phyloP scores from a whole-genome alignment of 2,888 invertebrate genomes.

The Bibio marci region DNA sequence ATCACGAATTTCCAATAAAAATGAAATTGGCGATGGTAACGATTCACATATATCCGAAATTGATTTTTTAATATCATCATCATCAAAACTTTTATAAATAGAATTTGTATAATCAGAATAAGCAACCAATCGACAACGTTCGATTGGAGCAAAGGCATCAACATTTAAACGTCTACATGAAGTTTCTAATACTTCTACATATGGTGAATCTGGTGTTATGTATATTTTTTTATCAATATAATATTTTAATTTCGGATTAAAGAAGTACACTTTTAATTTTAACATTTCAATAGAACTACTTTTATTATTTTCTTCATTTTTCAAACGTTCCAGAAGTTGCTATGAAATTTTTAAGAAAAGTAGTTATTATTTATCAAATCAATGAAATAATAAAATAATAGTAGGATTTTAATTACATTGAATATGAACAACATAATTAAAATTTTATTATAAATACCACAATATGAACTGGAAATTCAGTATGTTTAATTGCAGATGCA shows the following conservation, averaged over 20 bases:
- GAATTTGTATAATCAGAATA: constrained; percentile 46
- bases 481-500: constrained; percentile 40
- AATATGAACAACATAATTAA: not conserved
- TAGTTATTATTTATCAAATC: too few relatives aligned
- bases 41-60: constrained; percentile 26
- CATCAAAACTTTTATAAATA: constrained; percentile 50
- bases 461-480: constrained; percentile 63
- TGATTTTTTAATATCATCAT: constrained; percentile 30
- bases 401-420: not conserved
- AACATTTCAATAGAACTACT: constrained; percentile 44
- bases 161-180: constrained; percentile 41
- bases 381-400: not conserved
- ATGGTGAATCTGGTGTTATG: constrained; percentile 39
- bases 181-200: constrained; percentile 38
- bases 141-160: constrained; percentile 37
- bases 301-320: constrained; percentile 37
- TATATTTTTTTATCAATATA: constrained; percentile 37
- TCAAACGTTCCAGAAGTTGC: constrained; percentile 30
- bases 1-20: constrained; percentile 46
- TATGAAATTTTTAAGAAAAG: constrained; percentile 1
- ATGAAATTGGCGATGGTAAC: constrained; percentile 26
- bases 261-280: constrained; percentile 45
- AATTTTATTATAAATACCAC: too few relatives aligned
- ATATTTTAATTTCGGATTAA: constrained; percentile 37
- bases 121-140: constrained; percentile 52